Base-by-base conservation (phyloP, 2,888 invertebrate species). In the Sesia bembeciformis region DNA sequence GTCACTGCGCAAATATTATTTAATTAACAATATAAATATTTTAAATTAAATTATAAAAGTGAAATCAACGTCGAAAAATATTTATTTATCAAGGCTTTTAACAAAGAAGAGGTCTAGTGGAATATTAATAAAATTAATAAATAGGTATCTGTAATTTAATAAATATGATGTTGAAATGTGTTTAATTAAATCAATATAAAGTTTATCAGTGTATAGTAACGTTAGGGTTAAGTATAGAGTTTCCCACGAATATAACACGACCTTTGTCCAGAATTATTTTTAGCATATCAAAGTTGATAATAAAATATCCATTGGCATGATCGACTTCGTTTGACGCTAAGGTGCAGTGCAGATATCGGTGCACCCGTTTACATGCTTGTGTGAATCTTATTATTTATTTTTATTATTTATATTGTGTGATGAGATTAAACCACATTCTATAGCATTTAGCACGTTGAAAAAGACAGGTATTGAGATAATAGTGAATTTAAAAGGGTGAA, bases 201-300 rank as follows among this genome's bases (percentile, higher is more conserved):
- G 1, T 23, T 23, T 23, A 23, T 23, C 23, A 23, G 23, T 23
- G 23, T 23, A 23, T 8, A 46, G 23, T 8, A 46, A 46, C 23
- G 46, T 39, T 50, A 50, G 50, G 50, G 23, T 39, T 54, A 62
- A 61, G 57, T 59, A 62, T 58, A 63, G 59, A 63, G 64, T 66
- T 73, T 76, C 73, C 69, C 72, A 78, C 73, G 71, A 76, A 65
- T 65, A 63, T 66, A 62, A 66, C 64, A 23, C 56, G 58, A 57
- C 58, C 58, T 68, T 72, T 70, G 73, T 74, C 72, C 68, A 66
- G 65, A 69, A 61, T 65, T 81, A 82, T 81, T 78, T 78, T 81
- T 85, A 86, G 84, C 78, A 76, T 79, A 82, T 80, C 78, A 76
- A 70, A 72, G 71, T 68, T 72, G 84, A 84, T 84, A 82, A 78